A percentile compares a stretch with the other conserved stretches of the same genome.
phyloP scores from a whole-genome alignment of 2,888 invertebrate genomes.

The Hipparchia sbordonii region DNA sequence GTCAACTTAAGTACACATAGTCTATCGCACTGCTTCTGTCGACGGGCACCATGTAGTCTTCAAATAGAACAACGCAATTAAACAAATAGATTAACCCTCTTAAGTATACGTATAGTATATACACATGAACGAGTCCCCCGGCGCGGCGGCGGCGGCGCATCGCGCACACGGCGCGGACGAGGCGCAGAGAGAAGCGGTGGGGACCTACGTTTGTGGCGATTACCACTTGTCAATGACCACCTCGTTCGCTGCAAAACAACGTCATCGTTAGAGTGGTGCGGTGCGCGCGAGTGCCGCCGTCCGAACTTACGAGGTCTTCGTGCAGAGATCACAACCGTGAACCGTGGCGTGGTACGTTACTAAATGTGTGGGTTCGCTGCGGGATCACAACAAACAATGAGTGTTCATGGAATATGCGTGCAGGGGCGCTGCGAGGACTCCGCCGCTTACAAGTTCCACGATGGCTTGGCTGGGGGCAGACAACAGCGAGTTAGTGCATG shows the following conservation, averaged over 20 bases:
- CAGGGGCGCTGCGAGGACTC: conserved; percentile 71
- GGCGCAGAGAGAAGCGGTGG: conserved; percentile 72
- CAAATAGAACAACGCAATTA: conserved; percentile 80
- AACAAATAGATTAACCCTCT: conserved; percentile 81
- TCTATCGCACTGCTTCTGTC: conserved; percentile 80
- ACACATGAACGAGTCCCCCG: conserved; percentile 80
- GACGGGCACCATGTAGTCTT: conserved; percentile 83
- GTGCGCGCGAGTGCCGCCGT: conserved; percentile 65
- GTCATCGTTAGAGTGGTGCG: conserved; percentile 63
- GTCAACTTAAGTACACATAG: conserved; percentile 82
- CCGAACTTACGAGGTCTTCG: conserved; percentile 74
- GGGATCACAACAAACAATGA: conserved; percentile 83
- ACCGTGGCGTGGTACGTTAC: conserved; percentile 62
- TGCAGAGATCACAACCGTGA: conserved; percentile 76
- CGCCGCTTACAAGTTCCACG: conserved; percentile 76
- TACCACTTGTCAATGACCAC: conserved; percentile 88
- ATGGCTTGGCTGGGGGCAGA: conserved; percentile 80
- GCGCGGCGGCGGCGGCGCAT: conserved; percentile 59
- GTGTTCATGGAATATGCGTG: conserved; percentile 82
- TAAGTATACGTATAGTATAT: conserved; percentile 81
- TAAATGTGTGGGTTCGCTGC: conserved; percentile 80
- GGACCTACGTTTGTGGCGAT: conserved; percentile 79
- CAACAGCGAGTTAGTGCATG: conserved; percentile 77
- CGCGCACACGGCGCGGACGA: conserved; percentile 44
- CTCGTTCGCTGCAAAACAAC: conserved; percentile 87